phyloP scores from a whole-genome alignment of 2,888 invertebrate genomes.

The Drosophila buzzatii region DNA sequence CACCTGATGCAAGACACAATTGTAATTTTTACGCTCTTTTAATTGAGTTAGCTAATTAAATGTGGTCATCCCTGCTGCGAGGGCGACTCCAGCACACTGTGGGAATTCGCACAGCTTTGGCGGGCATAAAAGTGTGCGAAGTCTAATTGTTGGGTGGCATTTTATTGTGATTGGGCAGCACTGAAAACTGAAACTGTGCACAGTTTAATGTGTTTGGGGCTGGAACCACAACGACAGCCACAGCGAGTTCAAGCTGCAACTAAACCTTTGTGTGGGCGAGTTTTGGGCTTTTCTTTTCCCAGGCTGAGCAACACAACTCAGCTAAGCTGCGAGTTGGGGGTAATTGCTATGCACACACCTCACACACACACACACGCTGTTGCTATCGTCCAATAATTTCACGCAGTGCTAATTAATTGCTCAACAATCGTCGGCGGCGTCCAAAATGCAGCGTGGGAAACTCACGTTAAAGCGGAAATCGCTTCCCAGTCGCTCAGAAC shows the following conservation, averaged over 20 bases:
- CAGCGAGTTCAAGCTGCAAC: conserved; percentile 15
- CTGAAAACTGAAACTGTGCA: conserved; percentile 50
- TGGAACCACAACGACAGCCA: conserved; percentile 16
- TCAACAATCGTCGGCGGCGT: conserved; percentile 64
- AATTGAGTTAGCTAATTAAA: conserved; percentile 79
- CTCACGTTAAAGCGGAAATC: conserved; percentile 39
- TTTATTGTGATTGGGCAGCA: conserved; percentile 74
- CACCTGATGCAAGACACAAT: conserved; percentile 69
- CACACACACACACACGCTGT: conserved; percentile 35
- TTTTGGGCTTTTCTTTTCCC: conserved; percentile 58
- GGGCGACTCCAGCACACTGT: conserved; percentile 52
- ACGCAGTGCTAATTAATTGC: conserved; percentile 80
- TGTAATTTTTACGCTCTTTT: conserved; percentile 73
- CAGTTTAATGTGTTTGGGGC: conserved; percentile 42
- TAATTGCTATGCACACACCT: conserved; percentile 66
- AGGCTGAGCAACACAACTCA: conserved; percentile 37
- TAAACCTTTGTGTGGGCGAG: conserved; percentile 17
- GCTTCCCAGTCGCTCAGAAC: conserved; percentile 13
- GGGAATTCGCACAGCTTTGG: conserved; percentile 72
- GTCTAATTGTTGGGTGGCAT: conserved; percentile 71
- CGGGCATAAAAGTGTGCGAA: conserved; percentile 68
- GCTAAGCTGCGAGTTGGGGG: conserved; percentile 12
- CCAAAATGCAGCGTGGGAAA: conserved; percentile 70
- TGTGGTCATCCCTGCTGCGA: conserved; percentile 44
- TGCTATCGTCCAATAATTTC: conserved; percentile 62